Conservation (phyloP, 2,113 vertebrate genomes). For the Marcusenius ussheri region DNA sequence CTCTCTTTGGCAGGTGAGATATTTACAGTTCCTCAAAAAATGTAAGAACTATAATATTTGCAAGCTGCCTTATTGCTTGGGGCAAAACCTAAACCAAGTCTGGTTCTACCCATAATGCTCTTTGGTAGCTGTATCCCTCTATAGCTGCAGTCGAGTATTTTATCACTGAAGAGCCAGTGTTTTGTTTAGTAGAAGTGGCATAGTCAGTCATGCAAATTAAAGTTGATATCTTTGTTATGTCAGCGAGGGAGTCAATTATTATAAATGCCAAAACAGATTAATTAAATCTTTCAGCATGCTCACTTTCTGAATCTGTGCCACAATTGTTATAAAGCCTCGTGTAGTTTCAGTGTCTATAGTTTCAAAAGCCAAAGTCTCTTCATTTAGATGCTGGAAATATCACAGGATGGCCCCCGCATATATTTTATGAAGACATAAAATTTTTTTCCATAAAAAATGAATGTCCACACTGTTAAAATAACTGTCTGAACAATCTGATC, state of each 20-base stretch:
- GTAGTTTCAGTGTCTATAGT: not conserved
- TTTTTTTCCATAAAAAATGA: not conserved
- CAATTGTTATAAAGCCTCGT: not conserved
- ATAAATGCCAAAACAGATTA: not conserved
- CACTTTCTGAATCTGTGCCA: not conserved
- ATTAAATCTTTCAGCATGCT: not conserved
- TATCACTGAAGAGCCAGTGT: not conserved
- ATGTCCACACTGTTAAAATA: not conserved
- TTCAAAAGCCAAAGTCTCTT: not conserved
- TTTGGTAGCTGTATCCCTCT: not conserved
- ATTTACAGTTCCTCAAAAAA: not conserved
- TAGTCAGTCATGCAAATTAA: not conserved
- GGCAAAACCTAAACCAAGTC: not conserved
- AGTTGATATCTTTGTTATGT: not conserved
- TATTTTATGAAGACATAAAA: not conserved
- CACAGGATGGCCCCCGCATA: not conserved
- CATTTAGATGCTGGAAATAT: not conserved
- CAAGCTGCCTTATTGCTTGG: not conserved
- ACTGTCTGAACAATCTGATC: not conserved
- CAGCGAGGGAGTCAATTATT: not conserved
- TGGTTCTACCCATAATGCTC: not conserved
- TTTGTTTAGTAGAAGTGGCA: not conserved
- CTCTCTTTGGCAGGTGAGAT: not conserved
- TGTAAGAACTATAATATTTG: not conserved
- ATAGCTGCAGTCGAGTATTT: not conserved